Evolutionary conservation across 2,888 invertebrate species (phyloP).

Genomic region (Drosophila aldrichi): DNA sequence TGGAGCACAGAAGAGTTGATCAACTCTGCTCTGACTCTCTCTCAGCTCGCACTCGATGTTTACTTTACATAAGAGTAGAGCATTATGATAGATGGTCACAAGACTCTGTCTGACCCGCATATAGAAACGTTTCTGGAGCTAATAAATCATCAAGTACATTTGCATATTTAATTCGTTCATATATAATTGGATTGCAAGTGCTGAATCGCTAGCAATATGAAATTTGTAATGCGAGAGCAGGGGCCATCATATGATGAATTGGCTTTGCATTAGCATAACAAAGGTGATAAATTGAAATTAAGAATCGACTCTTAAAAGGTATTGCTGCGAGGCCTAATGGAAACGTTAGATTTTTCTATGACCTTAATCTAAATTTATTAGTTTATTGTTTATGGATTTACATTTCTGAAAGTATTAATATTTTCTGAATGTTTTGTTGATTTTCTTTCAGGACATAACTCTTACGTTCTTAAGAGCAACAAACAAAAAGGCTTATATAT

Average conservation of each 20-base stretch:
- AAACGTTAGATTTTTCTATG: neutral
- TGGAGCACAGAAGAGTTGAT: neutral
- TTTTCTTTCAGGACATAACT: no score
- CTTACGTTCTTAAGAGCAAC: no score
- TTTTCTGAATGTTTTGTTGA: no score
- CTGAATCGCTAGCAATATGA: neutral
- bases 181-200: neutral
- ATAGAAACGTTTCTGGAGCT: neutral
- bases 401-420: no score
- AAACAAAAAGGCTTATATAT: no score
- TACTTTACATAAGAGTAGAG: neutral
- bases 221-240: neutral
- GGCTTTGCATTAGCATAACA: neutral
- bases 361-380: no score
- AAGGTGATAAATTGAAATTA: neutral
- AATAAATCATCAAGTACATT: constrained; percentile 7
- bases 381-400: no score
- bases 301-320: neutral
- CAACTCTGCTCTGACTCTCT: neutral
- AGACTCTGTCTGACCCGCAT: neutral
- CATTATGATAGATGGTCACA: constrained; percentile 11
- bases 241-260: neutral
- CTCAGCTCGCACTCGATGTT: neutral
- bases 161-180: constrained; percentile 3
- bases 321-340: neutral